Percentiles rank a stretch among this genome's conserved stretches.
phyloP scores from a whole-genome alignment of 2,888 invertebrate species.

The Listrodromus nycthemerus region DNA sequence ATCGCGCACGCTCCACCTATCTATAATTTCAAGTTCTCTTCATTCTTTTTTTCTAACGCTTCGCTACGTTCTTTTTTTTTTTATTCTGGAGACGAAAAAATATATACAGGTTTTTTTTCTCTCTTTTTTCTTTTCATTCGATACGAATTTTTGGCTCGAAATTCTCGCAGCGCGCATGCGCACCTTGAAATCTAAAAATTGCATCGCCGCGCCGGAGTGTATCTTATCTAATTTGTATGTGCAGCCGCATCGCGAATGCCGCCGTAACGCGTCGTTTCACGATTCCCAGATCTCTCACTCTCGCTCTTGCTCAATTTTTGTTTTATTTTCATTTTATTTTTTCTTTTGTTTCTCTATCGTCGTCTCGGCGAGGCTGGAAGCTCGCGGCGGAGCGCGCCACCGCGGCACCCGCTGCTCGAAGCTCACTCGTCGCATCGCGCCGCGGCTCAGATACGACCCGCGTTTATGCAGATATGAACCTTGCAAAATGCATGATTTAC shows the following conservation, averaged over 20 bases:
- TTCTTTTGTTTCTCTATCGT: slow-evolving; percentile 3
- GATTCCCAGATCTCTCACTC: slow-evolving; percentile 12
- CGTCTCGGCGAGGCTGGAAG: slow-evolving; percentile 38
- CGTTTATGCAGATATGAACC: slow-evolving; percentile 63
- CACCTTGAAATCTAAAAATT: slow-evolving; percentile 10
- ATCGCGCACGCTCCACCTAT: background rate
- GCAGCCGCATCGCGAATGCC: slow-evolving; percentile 34
- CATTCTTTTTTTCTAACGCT: background rate
- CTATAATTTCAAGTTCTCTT: background rate
- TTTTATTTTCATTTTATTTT: too few species aligned
- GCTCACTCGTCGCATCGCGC: slow-evolving; percentile 42
- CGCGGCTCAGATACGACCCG: slow-evolving; percentile 57
- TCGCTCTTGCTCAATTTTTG: background rate
- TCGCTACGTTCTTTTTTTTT: background rate
- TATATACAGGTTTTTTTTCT: background rate
- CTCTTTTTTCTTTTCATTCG: background rate
- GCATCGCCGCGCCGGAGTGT: slow-evolving; percentile 40
- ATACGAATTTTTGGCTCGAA: slow-evolving; percentile 3
- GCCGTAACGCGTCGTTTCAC: slow-evolving; percentile 45
- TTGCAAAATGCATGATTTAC: slow-evolving; percentile 66
- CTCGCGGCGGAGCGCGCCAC: slow-evolving; percentile 33
- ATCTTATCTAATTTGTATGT: slow-evolving; percentile 67
- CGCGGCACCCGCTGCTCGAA: slow-evolving; percentile 53
- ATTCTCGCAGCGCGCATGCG: background rate
- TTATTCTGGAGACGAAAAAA: background rate